A percentile compares a stretch with the other conserved stretches of the same genome.
phyloP scores from a whole-genome alignment of 35 echinoderm and acorn worm species.

The Acanthaster planci region DNA sequence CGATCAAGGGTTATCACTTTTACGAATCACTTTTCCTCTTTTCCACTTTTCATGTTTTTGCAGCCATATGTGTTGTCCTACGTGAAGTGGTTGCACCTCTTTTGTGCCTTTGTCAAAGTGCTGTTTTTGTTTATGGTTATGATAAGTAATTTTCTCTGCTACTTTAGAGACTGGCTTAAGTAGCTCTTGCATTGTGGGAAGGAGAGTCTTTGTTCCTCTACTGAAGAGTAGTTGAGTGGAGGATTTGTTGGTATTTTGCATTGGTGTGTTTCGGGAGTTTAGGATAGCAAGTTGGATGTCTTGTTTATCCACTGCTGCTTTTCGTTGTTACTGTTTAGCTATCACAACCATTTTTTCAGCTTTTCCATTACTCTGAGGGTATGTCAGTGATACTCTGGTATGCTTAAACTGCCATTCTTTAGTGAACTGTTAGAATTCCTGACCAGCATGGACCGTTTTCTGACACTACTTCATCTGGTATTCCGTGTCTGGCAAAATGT shows the following conservation, averaged over 20 bases:
- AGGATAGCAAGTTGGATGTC: conserved; percentile 53
- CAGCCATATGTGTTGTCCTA: background rate
- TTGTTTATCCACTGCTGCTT: conserved; percentile 13
- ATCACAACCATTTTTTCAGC: conserved; percentile 28
- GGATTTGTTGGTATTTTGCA: background rate
- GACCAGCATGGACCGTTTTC: conserved; percentile 7
- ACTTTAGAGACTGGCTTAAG: conserved; percentile 25
- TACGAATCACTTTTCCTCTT: background rate
- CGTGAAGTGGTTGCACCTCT: background rate
- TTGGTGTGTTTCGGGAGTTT: conserved; percentile 60
- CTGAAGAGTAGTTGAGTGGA: conserved; percentile 40
- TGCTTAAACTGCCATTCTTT: conserved; percentile 41
- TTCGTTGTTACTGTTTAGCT: conserved; percentile 35
- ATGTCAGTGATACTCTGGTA: background rate
- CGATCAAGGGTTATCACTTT: background rate
- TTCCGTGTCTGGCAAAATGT: conserved; percentile 50
- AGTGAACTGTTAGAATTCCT: conserved; percentile 13
- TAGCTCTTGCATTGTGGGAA: conserved; percentile 27
- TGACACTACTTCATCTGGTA: conserved; percentile 30
- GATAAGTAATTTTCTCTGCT: background rate
- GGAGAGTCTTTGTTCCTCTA: conserved; percentile 43
- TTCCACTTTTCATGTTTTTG: background rate
- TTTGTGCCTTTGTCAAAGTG: conserved; percentile 20
- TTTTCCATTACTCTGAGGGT: conserved; percentile 44
- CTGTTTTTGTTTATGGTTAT: conserved; percentile 17